Evolutionary conservation across 1,140 invertebrate genomes (phyloP), one percentile per base, ranked within the genome.

Genomic region (Monomorium pharaonis): DNA sequence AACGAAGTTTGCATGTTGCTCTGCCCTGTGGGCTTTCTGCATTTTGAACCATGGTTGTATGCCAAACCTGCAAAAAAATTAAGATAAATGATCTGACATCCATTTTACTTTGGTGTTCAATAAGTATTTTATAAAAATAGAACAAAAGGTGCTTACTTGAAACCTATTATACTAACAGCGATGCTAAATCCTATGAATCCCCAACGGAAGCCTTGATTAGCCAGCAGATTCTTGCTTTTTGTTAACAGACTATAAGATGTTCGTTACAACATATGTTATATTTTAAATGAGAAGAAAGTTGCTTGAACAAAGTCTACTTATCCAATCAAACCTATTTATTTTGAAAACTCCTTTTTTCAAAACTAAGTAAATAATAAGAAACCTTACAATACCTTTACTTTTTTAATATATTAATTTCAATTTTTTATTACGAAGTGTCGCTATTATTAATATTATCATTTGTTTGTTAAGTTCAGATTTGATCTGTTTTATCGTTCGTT

Each of bases 1-100:
- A n/a, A 90, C 5, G 0, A 51, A 24, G 12, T 90, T 63, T 30
- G 86, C 77, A 5, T 49, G 33, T 30, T 2, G 1, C 74, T 90
- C 72, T 0, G 27, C 0, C 42, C 27, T 0, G 1, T 3, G 14
- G 0, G 12, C 1, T 3, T 0, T 10, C 0, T 3, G 3, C 0
- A 0, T 0, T 0, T 0, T 3, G 1, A 24, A 2, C 51, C 58
- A 14, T 30, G 67, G 18, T 0, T 18, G 0, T 12, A 49, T 1
- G 0, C 2, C 12, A 1, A 18, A 0, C 12, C 88, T 90, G 30
- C 42, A 14, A 58, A 60, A 37, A 37, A 37, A 37, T 37, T 37
- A 47, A 49, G 49, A 47, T 51, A 37, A 21, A 62, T 42, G 24
- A 75, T 76, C 0, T 56, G 37, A 42, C 12, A 14, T 16, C 14